Conservation (phyloP, 2,888 invertebrate genomes). For the Drosophila testacea region DNA sequence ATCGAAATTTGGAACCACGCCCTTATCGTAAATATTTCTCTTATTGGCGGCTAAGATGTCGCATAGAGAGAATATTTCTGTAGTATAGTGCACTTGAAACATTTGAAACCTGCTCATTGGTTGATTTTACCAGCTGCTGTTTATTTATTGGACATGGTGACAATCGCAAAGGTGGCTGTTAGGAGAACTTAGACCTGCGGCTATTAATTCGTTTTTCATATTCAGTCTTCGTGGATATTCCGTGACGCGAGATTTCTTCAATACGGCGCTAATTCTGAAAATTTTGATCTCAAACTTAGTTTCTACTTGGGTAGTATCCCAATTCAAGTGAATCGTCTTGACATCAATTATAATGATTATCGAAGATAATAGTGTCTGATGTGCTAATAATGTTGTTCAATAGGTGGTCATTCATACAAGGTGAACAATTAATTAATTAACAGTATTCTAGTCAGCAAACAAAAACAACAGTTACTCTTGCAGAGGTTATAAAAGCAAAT, state of each 20-base stretch:
- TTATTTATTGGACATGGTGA: conserved; percentile 23
- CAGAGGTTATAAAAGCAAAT: too few relatives aligned
- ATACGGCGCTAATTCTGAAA: conserved; percentile 21
- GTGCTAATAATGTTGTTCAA: not conserved
- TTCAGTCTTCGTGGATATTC: conserved; percentile 59
- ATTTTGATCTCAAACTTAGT: not conserved
- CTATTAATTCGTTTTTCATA: conserved; percentile 35
- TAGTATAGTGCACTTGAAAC: not conserved
- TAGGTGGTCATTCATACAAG: not conserved
- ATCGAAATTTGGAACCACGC: conserved; percentile 20
- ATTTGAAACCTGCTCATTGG: conserved; percentile 25
- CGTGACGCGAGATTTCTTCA: conserved; percentile 52
- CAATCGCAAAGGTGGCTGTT: conserved; percentile 12
- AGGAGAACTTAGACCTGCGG: conserved; percentile 4
- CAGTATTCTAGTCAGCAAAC: too few relatives aligned
- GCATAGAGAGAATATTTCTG: conserved; percentile 1
- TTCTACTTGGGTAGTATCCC: conserved; percentile 5
- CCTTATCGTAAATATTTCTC: not conserved
- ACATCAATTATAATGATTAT: conserved; percentile 1
- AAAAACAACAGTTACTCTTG: too few relatives aligned
- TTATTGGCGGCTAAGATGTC: conserved; percentile 27
- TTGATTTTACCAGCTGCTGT: not conserved
- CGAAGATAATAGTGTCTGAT: not conserved
- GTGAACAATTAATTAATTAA: not conserved
- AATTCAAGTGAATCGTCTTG: conserved; percentile 7